These are phyloP conservation scores for Dolomedes plantarius DNA, from an alignment of 2,888 invertebrate genomes.

Conservation along the genomic window DNA sequence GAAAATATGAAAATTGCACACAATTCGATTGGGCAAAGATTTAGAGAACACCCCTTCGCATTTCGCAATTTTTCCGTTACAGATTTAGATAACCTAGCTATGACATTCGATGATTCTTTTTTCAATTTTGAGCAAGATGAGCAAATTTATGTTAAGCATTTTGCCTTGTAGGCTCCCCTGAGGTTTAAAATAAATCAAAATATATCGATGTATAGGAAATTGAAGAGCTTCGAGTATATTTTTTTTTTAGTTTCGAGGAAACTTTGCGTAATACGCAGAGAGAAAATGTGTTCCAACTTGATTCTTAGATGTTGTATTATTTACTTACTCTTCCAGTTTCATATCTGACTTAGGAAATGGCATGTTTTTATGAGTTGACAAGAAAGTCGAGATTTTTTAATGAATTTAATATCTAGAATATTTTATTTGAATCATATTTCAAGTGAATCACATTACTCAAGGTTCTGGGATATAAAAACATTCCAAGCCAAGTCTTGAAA, in stretches of 20 bases:
- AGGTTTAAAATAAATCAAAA: not conserved
- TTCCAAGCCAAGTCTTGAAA: too few relatives aligned
- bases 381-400: not conserved
- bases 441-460: too few relatives aligned
- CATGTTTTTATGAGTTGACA: not conserved
- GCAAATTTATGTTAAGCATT: not conserved
- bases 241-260: too few relatives aligned
- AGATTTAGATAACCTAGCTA: not conserved
- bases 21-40: not conserved
- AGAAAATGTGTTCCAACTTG: too few relatives aligned
- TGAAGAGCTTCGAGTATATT: not conserved
- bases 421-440: too few relatives aligned
- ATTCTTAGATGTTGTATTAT: too few relatives aligned
- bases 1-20: not conserved
- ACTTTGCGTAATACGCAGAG: too few relatives aligned
- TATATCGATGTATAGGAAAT: not conserved
- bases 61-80: not conserved
- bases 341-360: too few relatives aligned
- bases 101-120: not conserved
- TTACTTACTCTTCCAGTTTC: too few relatives aligned
- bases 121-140: not conserved
- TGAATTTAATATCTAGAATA: not conserved
- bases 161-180: not conserved
- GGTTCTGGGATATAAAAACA: too few relatives aligned
- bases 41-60: not conserved